Conservation (phyloP, 1,140 invertebrate genomes). For the Ditylenchus dipsaci region DNA sequence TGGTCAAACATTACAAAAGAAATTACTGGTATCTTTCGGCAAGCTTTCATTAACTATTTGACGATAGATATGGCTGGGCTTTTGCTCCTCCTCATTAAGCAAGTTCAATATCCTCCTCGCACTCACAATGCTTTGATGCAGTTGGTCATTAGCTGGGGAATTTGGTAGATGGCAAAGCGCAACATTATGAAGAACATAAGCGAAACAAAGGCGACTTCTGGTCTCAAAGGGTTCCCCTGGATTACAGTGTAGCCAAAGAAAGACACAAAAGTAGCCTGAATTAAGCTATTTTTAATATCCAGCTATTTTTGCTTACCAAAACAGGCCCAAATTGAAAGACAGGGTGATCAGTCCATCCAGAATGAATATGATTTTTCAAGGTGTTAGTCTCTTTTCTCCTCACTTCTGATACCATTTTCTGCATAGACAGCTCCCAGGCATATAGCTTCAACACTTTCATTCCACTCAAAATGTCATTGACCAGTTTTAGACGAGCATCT, state of each 20-base stretch:
- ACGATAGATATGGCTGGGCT: constrained; percentile 11
- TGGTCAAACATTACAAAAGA: too few species aligned
- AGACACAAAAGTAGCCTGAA: constrained; percentile 25
- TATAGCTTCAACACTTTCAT: constrained; percentile 81
- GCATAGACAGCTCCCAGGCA: constrained; percentile 73
- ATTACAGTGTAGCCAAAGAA: constrained; percentile 35
- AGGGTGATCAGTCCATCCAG: constrained; percentile 20
- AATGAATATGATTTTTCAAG: constrained; percentile 13
- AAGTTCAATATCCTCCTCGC: constrained; percentile 23
- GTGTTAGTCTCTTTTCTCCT: constrained; percentile 22
- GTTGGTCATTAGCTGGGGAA: constrained; percentile 20
- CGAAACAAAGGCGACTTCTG: constrained; percentile 67
- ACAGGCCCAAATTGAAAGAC: constrained; percentile 30
- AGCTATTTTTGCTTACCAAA: constrained; percentile 12
- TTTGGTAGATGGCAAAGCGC: constrained; percentile 36
- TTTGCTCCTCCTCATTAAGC: constrained; percentile 19
- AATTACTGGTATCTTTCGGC: too few species aligned
- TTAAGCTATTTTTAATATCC: constrained; percentile 13
- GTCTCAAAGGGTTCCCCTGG: constrained; percentile 61
- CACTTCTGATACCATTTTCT: constrained; percentile 21
- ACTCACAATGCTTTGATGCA: constrained; percentile 24
- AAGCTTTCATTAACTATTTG: background rate
- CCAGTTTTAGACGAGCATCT: constrained; percentile 63
- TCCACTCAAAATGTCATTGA: constrained; percentile 63
- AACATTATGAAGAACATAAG: constrained; percentile 67